Conservation (phyloP, 2,888 invertebrate genomes). For the Sinelater perroti region DNA sequence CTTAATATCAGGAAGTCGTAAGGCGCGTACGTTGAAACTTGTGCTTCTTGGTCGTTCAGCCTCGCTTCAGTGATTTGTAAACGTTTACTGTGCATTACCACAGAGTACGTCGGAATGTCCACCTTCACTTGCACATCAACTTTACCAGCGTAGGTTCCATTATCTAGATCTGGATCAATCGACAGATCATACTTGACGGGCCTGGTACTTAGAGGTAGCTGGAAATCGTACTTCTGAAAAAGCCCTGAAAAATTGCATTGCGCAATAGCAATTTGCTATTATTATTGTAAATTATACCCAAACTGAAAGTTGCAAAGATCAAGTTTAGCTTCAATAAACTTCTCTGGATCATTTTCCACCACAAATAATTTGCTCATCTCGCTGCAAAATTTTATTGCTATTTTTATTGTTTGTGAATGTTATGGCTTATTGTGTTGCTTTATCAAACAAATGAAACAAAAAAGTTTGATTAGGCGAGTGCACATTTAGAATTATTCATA, state of each 20-base stretch:
- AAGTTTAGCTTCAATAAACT: not conserved
- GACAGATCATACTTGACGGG: not conserved
- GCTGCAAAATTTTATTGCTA: not conserved
- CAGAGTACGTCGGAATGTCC: not conserved
- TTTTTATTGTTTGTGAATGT: not conserved
- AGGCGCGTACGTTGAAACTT: not conserved
- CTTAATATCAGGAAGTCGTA: not conserved
- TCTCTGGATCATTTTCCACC: not conserved
- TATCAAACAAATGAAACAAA: too few species aligned
- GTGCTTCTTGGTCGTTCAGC: not conserved
- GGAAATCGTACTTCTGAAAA: not conserved
- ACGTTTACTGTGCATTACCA: conserved; percentile 7
- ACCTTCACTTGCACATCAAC: not conserved
- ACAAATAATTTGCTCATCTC: not conserved
- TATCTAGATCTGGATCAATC: not conserved
- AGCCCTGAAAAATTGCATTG: not conserved
- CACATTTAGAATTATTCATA: too few species aligned
- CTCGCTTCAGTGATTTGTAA: not conserved
- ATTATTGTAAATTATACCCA: not conserved
- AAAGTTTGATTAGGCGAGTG: too few species aligned
- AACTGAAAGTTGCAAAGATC: not conserved
- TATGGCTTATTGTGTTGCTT: not conserved
- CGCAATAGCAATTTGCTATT: not conserved
- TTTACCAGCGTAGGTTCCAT: not conserved
- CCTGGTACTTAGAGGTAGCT: not conserved